Base-by-base conservation (phyloP, 2,888 invertebrate genomes). In the Argynnis bischoffii region DNA sequence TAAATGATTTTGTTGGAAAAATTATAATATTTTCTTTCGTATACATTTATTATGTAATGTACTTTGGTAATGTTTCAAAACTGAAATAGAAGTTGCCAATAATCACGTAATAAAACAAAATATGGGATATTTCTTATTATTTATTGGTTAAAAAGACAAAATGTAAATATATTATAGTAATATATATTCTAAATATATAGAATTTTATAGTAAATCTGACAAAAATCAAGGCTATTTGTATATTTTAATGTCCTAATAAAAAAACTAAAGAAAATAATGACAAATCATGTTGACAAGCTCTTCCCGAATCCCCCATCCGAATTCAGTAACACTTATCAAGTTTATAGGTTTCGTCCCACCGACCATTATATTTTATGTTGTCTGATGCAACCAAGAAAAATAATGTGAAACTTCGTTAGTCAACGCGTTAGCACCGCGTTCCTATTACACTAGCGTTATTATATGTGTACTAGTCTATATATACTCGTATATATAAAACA, bases 301-400 rank as follows among this genome's bases (percentile, higher is more conserved):
- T 61, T 68, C 66, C 66, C 48, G 63, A 64, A 47, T 63, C 67
- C 57, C 57, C 65, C 47, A 70, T 64, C 55, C 63, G 55, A 67
- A 57, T 67, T 70, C 56, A 67, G 65, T 66, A 69, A 69, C 67
- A 69, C 69, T 64, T 69, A 60, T 71, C 35, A 31, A 79, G 76
- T 83, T 84, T 79, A 85, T 79, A 76, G 78, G 74, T 77, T 74
- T 79, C 81, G 78, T 78, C 83, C 83, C 84, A 82, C 77, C 78
- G 74, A 72, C 82, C 85, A 87, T 88, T 86, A 86, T 82, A 85
- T 88, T 88, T 88, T 83, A 87, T 80, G 81, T 78, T 69, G 67
- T 63, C 68, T 76, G 76, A 77, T 72, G 78, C 75, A 77, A 78
- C 74, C 65, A n/a, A 6, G 70, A 74, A 75, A 75, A 74, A 75